Evolutionary conservation across 2,113 vertebrate genomes (phyloP).

Genomic region (Gorsachius goisagi): DNA sequence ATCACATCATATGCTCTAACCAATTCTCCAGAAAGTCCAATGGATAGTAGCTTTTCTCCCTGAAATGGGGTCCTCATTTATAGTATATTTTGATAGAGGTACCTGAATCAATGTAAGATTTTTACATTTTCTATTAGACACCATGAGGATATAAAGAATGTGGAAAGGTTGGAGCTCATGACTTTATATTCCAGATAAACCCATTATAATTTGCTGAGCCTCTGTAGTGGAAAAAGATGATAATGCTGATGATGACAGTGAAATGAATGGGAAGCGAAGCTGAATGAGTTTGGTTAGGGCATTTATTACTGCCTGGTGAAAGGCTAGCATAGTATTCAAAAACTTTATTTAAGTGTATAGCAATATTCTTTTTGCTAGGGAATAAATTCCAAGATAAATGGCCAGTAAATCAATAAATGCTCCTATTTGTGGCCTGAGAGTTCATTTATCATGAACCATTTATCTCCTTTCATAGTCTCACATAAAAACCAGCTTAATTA

Average conservation of each 20-base stretch:
- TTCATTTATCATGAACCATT: slow-evolving; percentile 39
- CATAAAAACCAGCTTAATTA: slow-evolving; percentile 38
- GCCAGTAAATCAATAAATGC: slow-evolving; percentile 33
- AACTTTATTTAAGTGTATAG: background rate
- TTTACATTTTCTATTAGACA: background rate
- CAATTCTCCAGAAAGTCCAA: background rate
- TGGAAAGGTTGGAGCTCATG: background rate
- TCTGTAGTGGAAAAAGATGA: background rate
- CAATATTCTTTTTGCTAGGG: slow-evolving; percentile 7
- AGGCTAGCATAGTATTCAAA: slow-evolving; percentile 21
- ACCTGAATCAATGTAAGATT: background rate
- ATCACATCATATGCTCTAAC: background rate
- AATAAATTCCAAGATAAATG: slow-evolving; percentile 30
- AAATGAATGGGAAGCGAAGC: background rate
- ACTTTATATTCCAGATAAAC: background rate
- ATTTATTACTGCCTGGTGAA: slow-evolving; percentile 14
- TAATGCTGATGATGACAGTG: background rate
- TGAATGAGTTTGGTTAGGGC: background rate
- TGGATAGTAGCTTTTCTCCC: background rate
- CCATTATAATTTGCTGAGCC: background rate
- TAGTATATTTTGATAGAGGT: background rate
- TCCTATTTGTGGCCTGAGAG: slow-evolving; percentile 1
- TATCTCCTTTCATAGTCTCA: background rate
- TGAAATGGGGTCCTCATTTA: background rate
- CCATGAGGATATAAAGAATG: background rate